Evolutionary conservation across 1,140 invertebrate species (phyloP).

Genomic region (Polypedilum pembai): DNA sequence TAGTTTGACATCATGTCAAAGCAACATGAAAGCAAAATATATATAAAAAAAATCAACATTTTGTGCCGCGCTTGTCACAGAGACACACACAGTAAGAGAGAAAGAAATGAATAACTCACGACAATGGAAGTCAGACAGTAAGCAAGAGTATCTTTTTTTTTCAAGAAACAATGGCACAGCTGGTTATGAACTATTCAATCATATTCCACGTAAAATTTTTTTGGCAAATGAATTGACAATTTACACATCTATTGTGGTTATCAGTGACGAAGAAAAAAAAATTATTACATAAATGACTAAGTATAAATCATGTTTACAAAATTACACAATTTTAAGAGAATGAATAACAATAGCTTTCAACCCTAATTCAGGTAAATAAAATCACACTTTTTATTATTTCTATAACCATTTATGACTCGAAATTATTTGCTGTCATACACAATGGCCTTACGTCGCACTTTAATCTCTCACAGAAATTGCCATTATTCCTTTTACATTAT

Average conservation of each 20-base stretch:
- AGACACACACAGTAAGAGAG: not conserved
- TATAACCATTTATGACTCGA: too few species aligned
- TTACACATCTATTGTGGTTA: not conserved
- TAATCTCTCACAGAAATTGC: too few species aligned
- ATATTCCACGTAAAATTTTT: not conserved
- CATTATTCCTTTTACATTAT: too few species aligned
- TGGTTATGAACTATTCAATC: not conserved
- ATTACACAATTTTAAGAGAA: too few species aligned
- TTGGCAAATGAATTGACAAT: not conserved
- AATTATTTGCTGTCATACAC: too few species aligned
- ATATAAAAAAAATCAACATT: not conserved
- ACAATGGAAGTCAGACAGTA: not conserved
- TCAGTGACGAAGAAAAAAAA: too few species aligned
- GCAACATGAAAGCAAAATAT: not conserved
- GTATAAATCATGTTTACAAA: too few species aligned
- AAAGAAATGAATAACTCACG: not conserved
- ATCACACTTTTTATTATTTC: too few species aligned
- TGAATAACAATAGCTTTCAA: too few species aligned
- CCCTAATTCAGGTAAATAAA: too few species aligned
- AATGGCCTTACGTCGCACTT: too few species aligned
- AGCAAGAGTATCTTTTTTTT: not conserved
- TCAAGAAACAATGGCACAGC: not conserved
- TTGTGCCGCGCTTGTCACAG: not conserved
- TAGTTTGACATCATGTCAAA: slow-evolving; percentile 13
- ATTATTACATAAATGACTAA: too few species aligned